These are phyloP conservation scores for Galaxias olidus DNA, from an alignment of 2,797 vertebrate species.

Conservation along the genomic window DNA sequence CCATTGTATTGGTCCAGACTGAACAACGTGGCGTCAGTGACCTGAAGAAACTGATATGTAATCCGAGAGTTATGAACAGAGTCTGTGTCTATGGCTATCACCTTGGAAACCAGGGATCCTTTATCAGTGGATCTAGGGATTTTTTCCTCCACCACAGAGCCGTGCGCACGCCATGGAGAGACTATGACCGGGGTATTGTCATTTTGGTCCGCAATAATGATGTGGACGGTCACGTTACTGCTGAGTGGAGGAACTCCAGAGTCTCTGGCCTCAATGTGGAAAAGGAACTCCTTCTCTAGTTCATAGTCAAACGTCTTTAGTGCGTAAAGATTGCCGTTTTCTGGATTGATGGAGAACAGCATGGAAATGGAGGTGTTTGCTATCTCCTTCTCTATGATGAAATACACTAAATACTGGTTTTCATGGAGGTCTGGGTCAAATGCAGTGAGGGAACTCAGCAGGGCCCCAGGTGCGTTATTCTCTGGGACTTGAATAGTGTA, in stretches of 20 bases:
- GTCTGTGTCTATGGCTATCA: constrained; percentile 56
- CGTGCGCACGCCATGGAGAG: constrained; percentile 41
- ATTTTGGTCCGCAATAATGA: constrained; percentile 51
- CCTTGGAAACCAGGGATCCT: constrained; percentile 55
- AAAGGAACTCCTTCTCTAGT: constrained; percentile 46
- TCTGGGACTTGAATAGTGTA: constrained; percentile 55
- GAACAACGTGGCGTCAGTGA: constrained; percentile 51
- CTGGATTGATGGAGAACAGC: constrained; percentile 54
- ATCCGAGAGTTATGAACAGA: constrained; percentile 56
- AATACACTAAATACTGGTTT: constrained; percentile 56
- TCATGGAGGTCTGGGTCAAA: constrained; percentile 52
- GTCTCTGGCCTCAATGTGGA: constrained; percentile 51
- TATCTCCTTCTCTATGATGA: constrained; percentile 48
- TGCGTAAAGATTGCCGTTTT: constrained; percentile 54
- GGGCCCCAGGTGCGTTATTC: constrained; percentile 55
- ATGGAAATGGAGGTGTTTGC: constrained; percentile 44
- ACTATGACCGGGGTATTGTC: constrained; percentile 50
- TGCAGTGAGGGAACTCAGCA: constrained; percentile 45
- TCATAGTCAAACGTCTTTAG: constrained; percentile 56
- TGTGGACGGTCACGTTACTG: constrained; percentile 39
- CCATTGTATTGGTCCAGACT: constrained; percentile 56
- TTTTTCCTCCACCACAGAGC: constrained; percentile 38
- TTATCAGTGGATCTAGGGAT: constrained; percentile 47
- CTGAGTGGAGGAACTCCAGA: constrained; percentile 45
- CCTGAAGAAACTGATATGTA: constrained; percentile 53